Conservation (phyloP, 1,140 invertebrate genomes). For the Octopus sinensis region DNA sequence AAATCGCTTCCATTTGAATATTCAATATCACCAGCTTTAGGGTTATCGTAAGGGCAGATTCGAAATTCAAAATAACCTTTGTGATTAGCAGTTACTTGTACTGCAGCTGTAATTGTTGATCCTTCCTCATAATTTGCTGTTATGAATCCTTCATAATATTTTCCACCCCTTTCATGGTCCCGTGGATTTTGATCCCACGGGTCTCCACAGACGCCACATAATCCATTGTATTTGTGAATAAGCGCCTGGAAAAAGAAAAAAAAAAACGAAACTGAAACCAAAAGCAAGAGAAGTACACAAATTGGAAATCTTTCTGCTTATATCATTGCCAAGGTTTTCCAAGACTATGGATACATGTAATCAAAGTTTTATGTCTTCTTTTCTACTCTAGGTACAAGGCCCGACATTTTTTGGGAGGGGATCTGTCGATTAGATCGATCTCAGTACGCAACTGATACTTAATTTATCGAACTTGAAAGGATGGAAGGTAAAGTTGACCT, state of each 20-base stretch:
- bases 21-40: constrained; percentile 27
- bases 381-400: no score
- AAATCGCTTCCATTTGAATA: constrained; percentile 23
- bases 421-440: no score
- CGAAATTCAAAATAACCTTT: constrained; percentile 34
- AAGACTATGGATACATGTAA: no score
- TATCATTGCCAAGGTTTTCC: no score
- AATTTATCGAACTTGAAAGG: no score
- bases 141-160: constrained; percentile 81
- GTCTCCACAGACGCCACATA: constrained; percentile 58
- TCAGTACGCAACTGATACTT: no score
- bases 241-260: constrained; percentile 25
- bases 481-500: no score
- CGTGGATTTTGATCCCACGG: constrained; percentile 65
- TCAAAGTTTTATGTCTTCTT: no score
- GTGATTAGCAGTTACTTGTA: constrained; percentile 41
- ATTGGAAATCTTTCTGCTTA: no score
- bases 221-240: constrained; percentile 41
- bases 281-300: no score
- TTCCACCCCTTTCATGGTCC: constrained; percentile 83
- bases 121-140: constrained; percentile 76
- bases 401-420: no score
- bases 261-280: neutral
- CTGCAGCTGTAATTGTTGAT: constrained; percentile 63
- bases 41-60: constrained; percentile 32